A percentile compares a stretch with the other conserved stretches of the same genome.
These are phyloP conservation scores for Tanypteryx hageni DNA, from an alignment of 2,888 invertebrate species.

Conservation along the genomic window DNA sequence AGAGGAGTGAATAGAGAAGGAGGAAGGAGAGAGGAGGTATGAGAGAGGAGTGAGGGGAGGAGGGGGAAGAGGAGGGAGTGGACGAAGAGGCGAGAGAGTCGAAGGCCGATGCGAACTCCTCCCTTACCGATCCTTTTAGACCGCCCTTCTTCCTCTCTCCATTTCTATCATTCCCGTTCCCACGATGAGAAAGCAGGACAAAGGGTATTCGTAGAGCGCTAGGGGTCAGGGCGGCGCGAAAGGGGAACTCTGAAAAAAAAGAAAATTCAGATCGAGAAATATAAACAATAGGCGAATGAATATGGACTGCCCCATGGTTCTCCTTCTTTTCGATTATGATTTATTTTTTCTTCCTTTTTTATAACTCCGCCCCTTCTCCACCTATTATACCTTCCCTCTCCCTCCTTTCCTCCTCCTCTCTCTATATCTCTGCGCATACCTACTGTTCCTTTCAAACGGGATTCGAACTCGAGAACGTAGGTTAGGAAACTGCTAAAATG, in stretches of 20 bases:
- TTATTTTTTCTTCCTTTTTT: neutral
- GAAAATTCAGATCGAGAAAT: neutral
- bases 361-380: neutral
- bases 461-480: too few relatives aligned
- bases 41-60: too few relatives aligned
- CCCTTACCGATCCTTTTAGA: neutral
- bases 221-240: neutral
- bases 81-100: too few relatives aligned
- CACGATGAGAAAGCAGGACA: neutral
- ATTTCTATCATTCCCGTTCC: neutral
- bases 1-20: too few relatives aligned
- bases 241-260: neutral
- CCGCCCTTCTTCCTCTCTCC: neutral
- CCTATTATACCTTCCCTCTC: neutral
- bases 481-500: too few relatives aligned
- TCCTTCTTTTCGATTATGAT: constrained; percentile 25
- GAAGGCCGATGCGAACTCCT: neutral
- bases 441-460: too few relatives aligned
- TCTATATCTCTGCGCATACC: too few relatives aligned
- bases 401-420: neutral
- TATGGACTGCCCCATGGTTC: neutral
- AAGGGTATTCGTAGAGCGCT: neutral
- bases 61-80: too few relatives aligned
- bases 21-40: too few relatives aligned
- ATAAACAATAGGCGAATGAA: constrained; percentile 31